phyloP scores from a whole-genome alignment of 2,888 invertebrate genomes.

The Drymonia ruficornis region DNA sequence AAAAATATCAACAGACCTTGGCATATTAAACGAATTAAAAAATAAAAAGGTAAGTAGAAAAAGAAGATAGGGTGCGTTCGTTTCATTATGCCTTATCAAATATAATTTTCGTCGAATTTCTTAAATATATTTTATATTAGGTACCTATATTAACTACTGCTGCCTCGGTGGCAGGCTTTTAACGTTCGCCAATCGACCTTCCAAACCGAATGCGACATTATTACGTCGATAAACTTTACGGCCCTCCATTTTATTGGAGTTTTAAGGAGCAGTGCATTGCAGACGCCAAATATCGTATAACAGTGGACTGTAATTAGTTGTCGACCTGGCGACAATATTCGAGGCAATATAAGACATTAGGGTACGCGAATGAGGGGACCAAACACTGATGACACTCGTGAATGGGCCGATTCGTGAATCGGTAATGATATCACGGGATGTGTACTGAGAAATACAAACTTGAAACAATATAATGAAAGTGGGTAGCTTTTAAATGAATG shows the following conservation, averaged over 20 bases:
- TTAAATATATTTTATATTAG: slow-evolving; percentile 5
- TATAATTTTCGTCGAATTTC: slow-evolving; percentile 2
- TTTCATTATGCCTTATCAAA: background rate
- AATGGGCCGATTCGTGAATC: slow-evolving; percentile 20
- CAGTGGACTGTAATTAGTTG: slow-evolving; percentile 43
- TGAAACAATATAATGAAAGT: background rate
- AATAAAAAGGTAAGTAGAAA: background rate
- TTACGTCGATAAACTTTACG: slow-evolving; percentile 61
- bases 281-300: slow-evolving; percentile 38
- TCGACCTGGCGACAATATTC: slow-evolving; percentile 21
- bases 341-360: slow-evolving; percentile 7
- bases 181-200: slow-evolving; percentile 33
- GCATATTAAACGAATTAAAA: background rate
- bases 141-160: slow-evolving; percentile 3
- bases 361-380: slow-evolving; percentile 8
- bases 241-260: slow-evolving; percentile 48
- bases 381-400: slow-evolving; percentile 15
- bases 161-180: slow-evolving; percentile 22
- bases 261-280: slow-evolving; percentile 39
- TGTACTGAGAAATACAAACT: slow-evolving; percentile 29
- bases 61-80: background rate
- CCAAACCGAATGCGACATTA: slow-evolving; percentile 41
- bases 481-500: background rate
- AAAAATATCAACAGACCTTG: background rate
- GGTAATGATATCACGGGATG: slow-evolving; percentile 30